Conservation (phyloP, 2,797 vertebrate genomes). For the Dryobates pubescens region DNA sequence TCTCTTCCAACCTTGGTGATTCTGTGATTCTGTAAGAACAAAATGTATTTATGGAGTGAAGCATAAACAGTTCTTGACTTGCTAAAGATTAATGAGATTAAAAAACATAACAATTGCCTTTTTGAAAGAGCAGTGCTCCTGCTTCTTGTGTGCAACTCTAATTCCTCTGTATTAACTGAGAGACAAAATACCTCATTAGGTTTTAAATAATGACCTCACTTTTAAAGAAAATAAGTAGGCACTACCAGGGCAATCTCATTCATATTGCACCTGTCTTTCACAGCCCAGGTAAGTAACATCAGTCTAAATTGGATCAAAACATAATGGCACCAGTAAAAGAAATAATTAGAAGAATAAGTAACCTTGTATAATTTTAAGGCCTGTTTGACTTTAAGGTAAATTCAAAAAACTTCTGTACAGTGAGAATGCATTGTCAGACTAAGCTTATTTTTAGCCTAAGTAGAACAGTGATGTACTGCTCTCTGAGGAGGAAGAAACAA, state of each 20-base stretch:
- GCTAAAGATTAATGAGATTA: background rate
- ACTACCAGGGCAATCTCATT: background rate
- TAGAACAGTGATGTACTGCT: conserved; percentile 66
- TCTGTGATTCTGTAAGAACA: background rate
- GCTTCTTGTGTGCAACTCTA: background rate
- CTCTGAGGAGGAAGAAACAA: conserved; percentile 77
- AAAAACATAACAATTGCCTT: background rate
- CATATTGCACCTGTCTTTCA: background rate
- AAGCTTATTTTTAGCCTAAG: conserved; percentile 73
- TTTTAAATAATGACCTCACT: background rate
- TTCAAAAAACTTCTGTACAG: conserved; percentile 61
- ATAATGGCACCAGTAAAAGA: conserved; percentile 21
- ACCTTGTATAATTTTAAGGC: conserved; percentile 69
- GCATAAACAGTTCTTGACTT: background rate
- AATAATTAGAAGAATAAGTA: conserved; percentile 56
- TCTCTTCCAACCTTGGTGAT: too few relatives aligned
- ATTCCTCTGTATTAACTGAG: background rate
- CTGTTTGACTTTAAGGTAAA: conserved; percentile 74
- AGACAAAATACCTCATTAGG: background rate
- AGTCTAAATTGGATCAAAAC: background rate
- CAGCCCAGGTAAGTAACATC: background rate
- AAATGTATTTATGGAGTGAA: background rate
- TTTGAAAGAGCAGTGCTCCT: background rate
- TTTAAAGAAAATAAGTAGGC: background rate
- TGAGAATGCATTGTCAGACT: conserved; percentile 64